Evolutionary conservation across 2,113 vertebrate species (phyloP).

Genomic region (Emydura subglobosa): DNA sequence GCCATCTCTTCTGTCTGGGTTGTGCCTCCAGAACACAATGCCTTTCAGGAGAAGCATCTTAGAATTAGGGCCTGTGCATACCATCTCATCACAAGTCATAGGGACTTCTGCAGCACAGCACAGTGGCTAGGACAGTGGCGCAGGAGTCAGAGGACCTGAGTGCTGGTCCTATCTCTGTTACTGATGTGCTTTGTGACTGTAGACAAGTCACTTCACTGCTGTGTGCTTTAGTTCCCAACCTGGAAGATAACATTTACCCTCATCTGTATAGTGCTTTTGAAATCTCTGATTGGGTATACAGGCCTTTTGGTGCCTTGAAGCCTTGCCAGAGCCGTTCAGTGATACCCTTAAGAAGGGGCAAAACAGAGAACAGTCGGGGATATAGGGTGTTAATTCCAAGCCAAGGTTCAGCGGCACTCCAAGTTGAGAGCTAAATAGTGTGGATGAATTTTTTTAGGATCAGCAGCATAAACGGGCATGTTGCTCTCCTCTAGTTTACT

Average conservation of each 20-base stretch:
- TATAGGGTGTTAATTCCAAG: not conserved
- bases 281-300: not conserved
- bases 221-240: not conserved
- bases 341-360: too few species aligned
- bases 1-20: not conserved
- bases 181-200: not conserved
- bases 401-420: not conserved
- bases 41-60: too few species aligned
- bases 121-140: not conserved
- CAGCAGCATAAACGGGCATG: not conserved
- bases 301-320: not conserved
- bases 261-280: not conserved
- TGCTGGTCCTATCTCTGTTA: not conserved
- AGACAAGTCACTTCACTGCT: not conserved
- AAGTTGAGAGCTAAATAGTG: not conserved
- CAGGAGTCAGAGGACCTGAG: not conserved
- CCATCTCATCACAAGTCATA: too few species aligned
- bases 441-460: conserved; percentile 1
- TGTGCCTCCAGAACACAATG: too few species aligned
- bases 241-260: not conserved
- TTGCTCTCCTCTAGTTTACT: not conserved
- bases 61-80: too few species aligned
- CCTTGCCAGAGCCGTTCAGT: not conserved
- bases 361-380: not conserved
- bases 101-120: not conserved